These are phyloP conservation scores for Frieseomelitta varia DNA, from an alignment of 1,140 invertebrate genomes.

Conservation along the genomic window DNA sequence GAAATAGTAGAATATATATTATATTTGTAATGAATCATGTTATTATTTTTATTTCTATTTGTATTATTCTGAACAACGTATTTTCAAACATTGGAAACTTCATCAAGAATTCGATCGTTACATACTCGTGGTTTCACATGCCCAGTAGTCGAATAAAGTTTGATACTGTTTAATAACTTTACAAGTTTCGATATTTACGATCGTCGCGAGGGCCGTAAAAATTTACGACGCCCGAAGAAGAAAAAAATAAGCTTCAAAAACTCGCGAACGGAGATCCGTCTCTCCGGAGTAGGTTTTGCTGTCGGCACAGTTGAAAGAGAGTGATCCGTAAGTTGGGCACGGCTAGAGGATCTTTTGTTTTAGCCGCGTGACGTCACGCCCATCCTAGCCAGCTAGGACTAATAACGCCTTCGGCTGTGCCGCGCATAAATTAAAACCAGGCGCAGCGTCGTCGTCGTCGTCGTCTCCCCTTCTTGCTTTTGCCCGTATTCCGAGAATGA, in stretches of 20 bases:
- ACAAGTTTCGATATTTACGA: too few relatives aligned
- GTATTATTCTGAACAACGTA: too few relatives aligned
- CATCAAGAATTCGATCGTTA: too few relatives aligned
- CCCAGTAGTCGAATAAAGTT: too few relatives aligned
- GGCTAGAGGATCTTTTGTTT: conserved; percentile 78
- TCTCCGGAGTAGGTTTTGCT: conserved; percentile 21
- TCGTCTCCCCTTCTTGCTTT: neutral
- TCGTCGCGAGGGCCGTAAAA: too few relatives aligned
- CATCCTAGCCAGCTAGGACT: conserved; percentile 75
- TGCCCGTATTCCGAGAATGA: conserved; percentile 65
- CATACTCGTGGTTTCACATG: too few relatives aligned
- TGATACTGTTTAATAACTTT: too few relatives aligned
- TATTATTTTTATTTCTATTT: too few relatives aligned
- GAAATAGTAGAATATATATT: too few relatives aligned
- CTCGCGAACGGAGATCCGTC: conserved; percentile 11
- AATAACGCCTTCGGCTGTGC: conserved; percentile 77
- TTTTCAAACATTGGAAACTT: too few relatives aligned
- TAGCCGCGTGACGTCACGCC: conserved; percentile 79
- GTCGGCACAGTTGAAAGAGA: conserved; percentile 74
- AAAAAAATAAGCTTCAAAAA: neutral
- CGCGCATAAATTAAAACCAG: conserved; percentile 81
- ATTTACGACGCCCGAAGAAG: too few relatives aligned
- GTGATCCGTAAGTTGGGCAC: conserved; percentile 68
- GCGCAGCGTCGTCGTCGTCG: conserved; percentile 57
- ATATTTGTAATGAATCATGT: too few relatives aligned